These are phyloP conservation scores for Cathartes aura DNA, from an alignment of 2,113 vertebrate genomes.

Conservation along the genomic window DNA sequence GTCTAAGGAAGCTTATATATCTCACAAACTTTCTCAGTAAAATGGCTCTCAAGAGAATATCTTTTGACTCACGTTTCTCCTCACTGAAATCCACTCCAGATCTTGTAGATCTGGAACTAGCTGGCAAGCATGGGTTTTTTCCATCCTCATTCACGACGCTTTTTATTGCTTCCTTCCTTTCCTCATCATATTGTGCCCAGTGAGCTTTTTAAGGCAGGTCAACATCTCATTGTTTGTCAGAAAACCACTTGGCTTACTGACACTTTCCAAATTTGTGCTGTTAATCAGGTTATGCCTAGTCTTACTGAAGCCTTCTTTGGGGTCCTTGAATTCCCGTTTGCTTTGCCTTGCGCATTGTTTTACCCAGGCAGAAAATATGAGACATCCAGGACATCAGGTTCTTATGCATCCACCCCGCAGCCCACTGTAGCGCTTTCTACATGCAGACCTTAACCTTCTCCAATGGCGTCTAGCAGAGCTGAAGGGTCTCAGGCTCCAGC, in stretches of 20 bases:
- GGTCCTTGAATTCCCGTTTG: neutral
- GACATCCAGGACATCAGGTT: neutral
- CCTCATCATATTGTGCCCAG: constrained; percentile 1
- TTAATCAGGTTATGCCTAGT: neutral
- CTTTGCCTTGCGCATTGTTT: neutral
- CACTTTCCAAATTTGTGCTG: neutral
- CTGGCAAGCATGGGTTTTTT: neutral
- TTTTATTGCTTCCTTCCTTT: constrained; percentile 61
- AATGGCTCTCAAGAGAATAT: neutral
- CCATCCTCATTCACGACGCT: neutral
- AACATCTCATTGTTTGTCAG: neutral
- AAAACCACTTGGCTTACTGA: neutral
- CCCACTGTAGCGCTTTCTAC: neutral
- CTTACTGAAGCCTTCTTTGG: neutral
- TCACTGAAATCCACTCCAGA: neutral
- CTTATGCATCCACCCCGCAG: neutral
- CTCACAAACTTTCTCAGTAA: neutral
- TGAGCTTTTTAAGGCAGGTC: constrained; percentile 25
- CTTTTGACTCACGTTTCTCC: neutral
- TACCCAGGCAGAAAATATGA: neutral
- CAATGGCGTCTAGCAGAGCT: neutral
- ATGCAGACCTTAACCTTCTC: neutral
- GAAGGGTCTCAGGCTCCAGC: neutral
- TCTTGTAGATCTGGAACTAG: neutral
- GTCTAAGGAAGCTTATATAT: neutral